These are phyloP conservation scores for Drosophila trichaetosa DNA, from an alignment of 2,888 invertebrate genomes.

Conservation along the genomic window DNA sequence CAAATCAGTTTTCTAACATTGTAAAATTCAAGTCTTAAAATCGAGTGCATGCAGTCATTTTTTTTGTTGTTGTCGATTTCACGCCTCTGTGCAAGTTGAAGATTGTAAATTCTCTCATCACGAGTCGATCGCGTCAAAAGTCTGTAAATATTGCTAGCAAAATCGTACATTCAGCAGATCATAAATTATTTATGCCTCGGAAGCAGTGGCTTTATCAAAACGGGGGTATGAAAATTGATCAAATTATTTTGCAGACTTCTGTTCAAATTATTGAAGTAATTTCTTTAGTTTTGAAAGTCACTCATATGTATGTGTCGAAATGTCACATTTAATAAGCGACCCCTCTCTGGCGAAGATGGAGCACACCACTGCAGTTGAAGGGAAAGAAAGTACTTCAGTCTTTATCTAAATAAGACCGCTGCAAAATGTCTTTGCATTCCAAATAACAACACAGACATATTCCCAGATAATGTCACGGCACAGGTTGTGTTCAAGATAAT, in stretches of 20 bases:
- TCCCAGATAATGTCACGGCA: conserved; percentile 43
- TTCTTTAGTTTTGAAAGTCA: not conserved
- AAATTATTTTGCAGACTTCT: not conserved
- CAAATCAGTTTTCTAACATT: not conserved
- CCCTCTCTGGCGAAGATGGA: not conserved
- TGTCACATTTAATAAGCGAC: not conserved
- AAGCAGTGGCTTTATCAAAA: conserved; percentile 5
- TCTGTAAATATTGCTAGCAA: conserved; percentile 47
- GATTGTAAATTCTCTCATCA: conserved; percentile 45
- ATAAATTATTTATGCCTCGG: conserved; percentile 56
- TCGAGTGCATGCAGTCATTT: not conserved
- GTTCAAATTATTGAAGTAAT: not conserved
- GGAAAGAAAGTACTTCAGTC: conserved; percentile 53
- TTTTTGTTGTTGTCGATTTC: not conserved
- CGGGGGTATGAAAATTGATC: too few relatives aligned
- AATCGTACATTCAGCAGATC: conserved; percentile 20
- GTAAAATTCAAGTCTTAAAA: not conserved
- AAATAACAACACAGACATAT: conserved; percentile 47
- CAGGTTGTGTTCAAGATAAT: conserved; percentile 41
- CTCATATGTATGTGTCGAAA: not conserved
- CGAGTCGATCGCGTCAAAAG: conserved; percentile 55
- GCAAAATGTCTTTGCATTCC: conserved; percentile 46
- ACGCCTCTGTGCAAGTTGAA: conserved; percentile 33
- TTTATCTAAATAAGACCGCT: conserved; percentile 50
- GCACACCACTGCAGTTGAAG: conserved; percentile 23